These are phyloP conservation scores for Formica aserva DNA, from an alignment of 2,888 invertebrate genomes.

Conservation along the genomic window DNA sequence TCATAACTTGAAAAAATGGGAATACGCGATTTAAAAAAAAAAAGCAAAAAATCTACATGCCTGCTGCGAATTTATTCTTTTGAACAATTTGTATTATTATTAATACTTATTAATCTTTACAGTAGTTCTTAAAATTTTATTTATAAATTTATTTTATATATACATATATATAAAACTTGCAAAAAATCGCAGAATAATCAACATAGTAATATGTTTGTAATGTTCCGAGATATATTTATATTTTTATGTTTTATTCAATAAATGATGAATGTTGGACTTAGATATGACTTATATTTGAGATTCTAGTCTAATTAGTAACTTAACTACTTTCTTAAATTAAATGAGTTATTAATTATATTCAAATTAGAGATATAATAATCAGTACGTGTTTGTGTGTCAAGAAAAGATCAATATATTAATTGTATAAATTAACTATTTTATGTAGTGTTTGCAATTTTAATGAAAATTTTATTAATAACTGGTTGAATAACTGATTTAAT, in stretches of 20 bases:
- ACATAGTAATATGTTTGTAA: conserved; percentile 26
- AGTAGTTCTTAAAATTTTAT: conserved; percentile 52
- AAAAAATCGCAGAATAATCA: conserved; percentile 30
- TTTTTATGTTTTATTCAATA: conserved; percentile 50
- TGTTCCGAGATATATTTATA: neutral
- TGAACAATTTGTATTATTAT: conserved; percentile 36
- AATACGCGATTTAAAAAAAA: conserved; percentile 2
- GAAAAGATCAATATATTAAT: neutral
- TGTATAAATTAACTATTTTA: conserved; percentile 4
- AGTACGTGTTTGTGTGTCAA: neutral
- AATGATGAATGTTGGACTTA: conserved; percentile 31
- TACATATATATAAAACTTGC: conserved; percentile 17
- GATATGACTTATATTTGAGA: conserved; percentile 49
- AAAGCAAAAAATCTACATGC: conserved; percentile 33
- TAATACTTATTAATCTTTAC: conserved; percentile 55
- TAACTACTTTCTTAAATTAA: conserved; percentile 23
- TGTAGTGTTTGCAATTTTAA: neutral
- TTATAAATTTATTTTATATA: conserved; percentile 36
- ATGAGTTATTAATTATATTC: neutral
- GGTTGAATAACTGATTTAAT: conserved; percentile 21
- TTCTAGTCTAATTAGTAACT: conserved; percentile 52
- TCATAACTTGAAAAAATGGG: conserved; percentile 27
- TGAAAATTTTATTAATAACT: conserved; percentile 1
- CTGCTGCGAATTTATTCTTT: conserved; percentile 13
- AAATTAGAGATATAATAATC: conserved; percentile 5